These are phyloP conservation scores for Zosterops lateralis DNA, from an alignment of 2,113 vertebrate genomes.

Conservation along the genomic window DNA sequence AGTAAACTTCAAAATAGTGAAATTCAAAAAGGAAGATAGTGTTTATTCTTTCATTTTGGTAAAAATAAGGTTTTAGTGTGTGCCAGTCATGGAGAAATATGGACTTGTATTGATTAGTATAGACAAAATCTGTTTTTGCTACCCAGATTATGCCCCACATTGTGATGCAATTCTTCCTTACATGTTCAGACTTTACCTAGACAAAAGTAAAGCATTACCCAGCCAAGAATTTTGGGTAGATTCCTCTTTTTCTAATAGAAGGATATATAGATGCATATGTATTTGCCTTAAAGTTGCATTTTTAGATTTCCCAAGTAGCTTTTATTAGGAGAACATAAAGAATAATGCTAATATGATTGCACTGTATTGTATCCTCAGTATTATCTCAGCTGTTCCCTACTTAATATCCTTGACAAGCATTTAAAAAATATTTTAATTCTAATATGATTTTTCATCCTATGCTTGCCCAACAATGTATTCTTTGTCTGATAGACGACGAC, in stretches of 20 bases:
- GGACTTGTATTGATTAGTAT: neutral
- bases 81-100: neutral
- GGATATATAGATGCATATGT: neutral
- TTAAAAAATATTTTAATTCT: neutral
- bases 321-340: neutral
- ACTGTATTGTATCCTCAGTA: neutral
- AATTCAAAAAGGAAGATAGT: neutral
- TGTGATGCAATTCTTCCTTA: neutral
- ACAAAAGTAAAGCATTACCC: neutral
- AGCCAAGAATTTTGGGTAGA: neutral
- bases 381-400: neutral
- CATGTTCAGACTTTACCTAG: neutral
- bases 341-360: neutral
- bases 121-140: neutral
- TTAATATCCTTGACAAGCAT: neutral
- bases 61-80: neutral
- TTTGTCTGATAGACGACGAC: neutral
- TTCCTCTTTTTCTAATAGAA: neutral
- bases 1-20: neutral
- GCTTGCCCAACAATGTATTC: neutral
- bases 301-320: neutral
- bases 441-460: neutral
- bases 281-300: neutral
- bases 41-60: neutral
- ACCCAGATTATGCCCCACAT: neutral